These are phyloP conservation scores for Malurus elegans DNA, from an alignment of 2,113 vertebrate species.

Conservation along the genomic window DNA sequence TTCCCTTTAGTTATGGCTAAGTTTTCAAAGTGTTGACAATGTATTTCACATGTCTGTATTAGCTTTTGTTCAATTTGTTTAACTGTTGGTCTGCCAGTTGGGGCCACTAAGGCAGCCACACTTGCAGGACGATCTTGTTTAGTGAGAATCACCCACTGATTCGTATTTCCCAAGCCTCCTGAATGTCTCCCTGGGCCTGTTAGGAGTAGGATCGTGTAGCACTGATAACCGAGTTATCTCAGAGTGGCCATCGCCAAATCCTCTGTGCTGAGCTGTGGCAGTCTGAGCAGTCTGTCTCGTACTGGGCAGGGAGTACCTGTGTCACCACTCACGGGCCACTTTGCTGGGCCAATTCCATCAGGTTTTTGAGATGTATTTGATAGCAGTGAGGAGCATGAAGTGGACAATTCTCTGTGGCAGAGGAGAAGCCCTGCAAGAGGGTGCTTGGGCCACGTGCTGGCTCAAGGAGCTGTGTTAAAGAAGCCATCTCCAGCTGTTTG, in stretches of 20 bases:
- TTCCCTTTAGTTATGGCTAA: neutral
- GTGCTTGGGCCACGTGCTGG: neutral
- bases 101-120: neutral
- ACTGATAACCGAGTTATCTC: rapidly evolving
- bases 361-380: neutral
- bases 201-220: rapidly evolving
- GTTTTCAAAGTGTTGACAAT: neutral
- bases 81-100: neutral
- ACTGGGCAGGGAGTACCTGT: rapidly evolving
- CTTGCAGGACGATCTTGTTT: neutral
- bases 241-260: neutral
- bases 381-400: neutral
- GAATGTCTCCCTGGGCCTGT: neutral
- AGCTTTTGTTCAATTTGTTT: neutral
- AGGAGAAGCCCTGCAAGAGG: neutral
- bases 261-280: neutral
- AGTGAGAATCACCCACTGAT: neutral
- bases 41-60: neutral
- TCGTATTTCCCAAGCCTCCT: neutral
- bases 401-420: neutral
- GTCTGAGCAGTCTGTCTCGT: neutral
- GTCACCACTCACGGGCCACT: rapidly evolving
- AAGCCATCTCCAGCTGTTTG: neutral
- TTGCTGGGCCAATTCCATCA: neutral
- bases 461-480: neutral